A percentile compares a stretch with the other conserved stretches of the same genome.
These are phyloP conservation scores for Neodontobutis hainanensis DNA, from an alignment of 2,113 vertebrate genomes.

Conservation along the genomic window DNA sequence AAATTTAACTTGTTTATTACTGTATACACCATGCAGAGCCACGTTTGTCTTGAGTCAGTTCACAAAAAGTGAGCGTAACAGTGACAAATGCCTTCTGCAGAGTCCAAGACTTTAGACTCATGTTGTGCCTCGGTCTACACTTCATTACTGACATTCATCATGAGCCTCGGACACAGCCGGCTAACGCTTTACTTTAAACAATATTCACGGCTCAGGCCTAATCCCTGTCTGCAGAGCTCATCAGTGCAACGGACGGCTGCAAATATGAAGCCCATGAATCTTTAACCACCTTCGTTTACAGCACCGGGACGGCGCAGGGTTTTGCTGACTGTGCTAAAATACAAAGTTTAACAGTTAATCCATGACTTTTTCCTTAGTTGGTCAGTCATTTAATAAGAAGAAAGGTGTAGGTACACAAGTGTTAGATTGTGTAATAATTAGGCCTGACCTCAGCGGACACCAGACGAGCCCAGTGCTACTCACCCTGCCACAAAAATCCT, in stretches of 20 bases:
- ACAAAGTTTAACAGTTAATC: constrained; percentile 45
- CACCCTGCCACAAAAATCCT: no score
- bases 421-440: no score
- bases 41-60: no score
- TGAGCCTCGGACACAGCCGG: constrained; percentile 47
- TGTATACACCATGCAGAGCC: no score
- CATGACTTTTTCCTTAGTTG: background rate
- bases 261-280: constrained; percentile 55
- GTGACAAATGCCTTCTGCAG: no score
- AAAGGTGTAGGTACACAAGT: no score
- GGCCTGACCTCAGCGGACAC: no score
- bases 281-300: constrained; percentile 56
- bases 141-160: constrained; percentile 68
- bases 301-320: constrained; percentile 28
- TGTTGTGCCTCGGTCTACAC: background rate
- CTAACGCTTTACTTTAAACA: constrained; percentile 62
- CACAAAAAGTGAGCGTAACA: no score
- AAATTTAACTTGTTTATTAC: no score
- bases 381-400: constrained; percentile 17
- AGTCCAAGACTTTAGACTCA: no score
- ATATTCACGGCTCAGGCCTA: constrained; percentile 48
- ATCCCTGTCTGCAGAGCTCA: constrained; percentile 57
- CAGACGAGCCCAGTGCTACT: no score
- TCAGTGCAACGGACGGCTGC: constrained; percentile 51
- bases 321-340: constrained; percentile 44